These are phyloP conservation scores for Tipula confusa DNA, from an alignment of 2,888 invertebrate species.

Conservation along the genomic window DNA sequence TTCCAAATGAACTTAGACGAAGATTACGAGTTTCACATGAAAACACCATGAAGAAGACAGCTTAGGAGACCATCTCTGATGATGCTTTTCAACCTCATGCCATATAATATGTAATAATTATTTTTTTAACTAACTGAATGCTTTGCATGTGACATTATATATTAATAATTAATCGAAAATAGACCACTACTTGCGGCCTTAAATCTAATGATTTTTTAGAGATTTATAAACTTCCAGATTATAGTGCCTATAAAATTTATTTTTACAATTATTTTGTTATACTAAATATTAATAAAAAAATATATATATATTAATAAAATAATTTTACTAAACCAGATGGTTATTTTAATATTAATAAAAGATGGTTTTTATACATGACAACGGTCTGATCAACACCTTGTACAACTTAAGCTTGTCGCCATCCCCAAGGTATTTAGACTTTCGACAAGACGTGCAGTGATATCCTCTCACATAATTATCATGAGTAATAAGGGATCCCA, in stretches of 20 bases:
- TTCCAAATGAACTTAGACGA: conserved; percentile 89
- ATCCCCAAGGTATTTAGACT: too few species aligned
- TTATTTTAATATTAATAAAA: not conserved
- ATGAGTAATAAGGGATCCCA: too few species aligned
- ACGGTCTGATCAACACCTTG: too few species aligned
- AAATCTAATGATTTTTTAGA: not conserved
- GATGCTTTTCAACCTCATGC: not conserved
- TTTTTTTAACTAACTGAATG: not conserved
- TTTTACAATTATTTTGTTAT: not conserved
- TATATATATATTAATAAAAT: not conserved
- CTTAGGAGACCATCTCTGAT: not conserved
- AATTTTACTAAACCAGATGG: not conserved
- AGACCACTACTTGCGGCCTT: not conserved
- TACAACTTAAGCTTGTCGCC: too few species aligned
- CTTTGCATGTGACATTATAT: conserved; percentile 5
- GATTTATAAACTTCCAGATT: not conserved
- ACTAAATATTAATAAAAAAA: not conserved
- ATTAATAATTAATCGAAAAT: not conserved
- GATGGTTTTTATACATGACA: too few species aligned
- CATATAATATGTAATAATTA: not conserved
- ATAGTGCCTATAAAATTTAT: not conserved
- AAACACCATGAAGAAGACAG: conserved; percentile 60
- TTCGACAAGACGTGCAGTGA: too few species aligned
- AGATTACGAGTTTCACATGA: conserved; percentile 86
- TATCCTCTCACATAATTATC: too few species aligned